A percentile compares a stretch with the other conserved stretches of the same genome.
Conservation (phyloP, 2,797 vertebrate species). For the Hydrophis major region DNA sequence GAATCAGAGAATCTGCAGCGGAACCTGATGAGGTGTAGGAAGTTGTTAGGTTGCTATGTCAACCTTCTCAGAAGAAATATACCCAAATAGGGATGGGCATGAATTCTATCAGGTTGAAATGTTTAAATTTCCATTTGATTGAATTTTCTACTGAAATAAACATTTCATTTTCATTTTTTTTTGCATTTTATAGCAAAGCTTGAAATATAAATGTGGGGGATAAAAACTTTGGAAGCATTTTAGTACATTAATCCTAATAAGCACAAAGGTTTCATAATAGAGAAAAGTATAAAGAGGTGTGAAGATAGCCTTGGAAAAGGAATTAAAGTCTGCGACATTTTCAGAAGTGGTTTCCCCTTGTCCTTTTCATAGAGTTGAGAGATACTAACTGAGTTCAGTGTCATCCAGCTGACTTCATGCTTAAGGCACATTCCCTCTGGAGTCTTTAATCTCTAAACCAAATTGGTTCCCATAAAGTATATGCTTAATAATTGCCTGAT, state of each 20-base stretch:
- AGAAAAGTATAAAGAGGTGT: neutral
- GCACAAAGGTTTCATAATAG: neutral
- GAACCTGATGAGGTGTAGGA: neutral
- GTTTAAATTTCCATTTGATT: neutral
- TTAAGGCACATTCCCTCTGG: neutral
- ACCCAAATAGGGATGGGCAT: neutral
- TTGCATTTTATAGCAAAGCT: neutral
- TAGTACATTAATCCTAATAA: neutral
- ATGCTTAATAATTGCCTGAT: neutral
- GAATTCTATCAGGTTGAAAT: neutral
- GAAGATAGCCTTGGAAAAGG: neutral
- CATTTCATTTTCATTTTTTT: neutral
- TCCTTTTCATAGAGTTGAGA: neutral
- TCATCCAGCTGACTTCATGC: neutral
- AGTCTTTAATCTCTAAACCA: neutral
- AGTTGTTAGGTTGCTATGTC: neutral
- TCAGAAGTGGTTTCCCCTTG: neutral
- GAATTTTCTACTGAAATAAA: neutral
- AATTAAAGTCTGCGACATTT: neutral
- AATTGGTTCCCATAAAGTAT: neutral
- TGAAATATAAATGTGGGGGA: neutral
- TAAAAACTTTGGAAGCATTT: neutral
- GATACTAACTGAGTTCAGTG: neutral
- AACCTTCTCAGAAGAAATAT: neutral
- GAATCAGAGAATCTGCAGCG: neutral